Evolutionary conservation across 2,888 invertebrate species (phyloP), one percentile per base, ranked within the genome.

Genomic region (Elegia similella): DNA sequence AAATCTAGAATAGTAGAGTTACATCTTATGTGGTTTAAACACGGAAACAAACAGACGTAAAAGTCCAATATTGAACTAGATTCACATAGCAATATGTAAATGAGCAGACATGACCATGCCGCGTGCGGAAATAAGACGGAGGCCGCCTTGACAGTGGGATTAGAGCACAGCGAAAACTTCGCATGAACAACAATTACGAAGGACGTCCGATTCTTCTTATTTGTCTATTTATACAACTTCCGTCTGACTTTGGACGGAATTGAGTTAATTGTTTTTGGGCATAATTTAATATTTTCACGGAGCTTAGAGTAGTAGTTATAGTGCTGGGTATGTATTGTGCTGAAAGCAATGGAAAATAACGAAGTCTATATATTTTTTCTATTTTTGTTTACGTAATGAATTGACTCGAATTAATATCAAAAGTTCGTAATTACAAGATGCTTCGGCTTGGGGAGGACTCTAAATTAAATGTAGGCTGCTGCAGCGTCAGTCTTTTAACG

Each of bases 131-230:
- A 67, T 65, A 61, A 63, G 66, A 56, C 57, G 52, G 56, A 55
- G 59, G 32, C 57, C 47, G 48, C 71, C 76, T 73, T 73, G 70
- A 56, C 69, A 68, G 50, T 77, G 67, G 62, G 44, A 63, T 58
- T 62, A 55, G 60, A 59, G 59, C 56, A 23, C 56, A 55, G 64
- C 62, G 57, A 66, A 66, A 62, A 61, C 47, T 56, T 56, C 42
- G 30, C 48, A 48, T 48, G 42, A 44, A 53, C 15, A 48, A 42
- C 48, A 42, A 55, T 43, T 1, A 10, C 13, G 55, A 52, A 58
- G 61, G 59, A 59, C 59, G 42, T 17, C 56, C 13, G 29, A 54
- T 23, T 54, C 52, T n/a, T 42, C 15, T 12, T 12, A 8, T 34
- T 15, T 10, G 29, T 29, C 13, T 38, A 8, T 16, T 42, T 42